These are phyloP conservation scores for Dioctria rufipes DNA, from an alignment of 2,888 invertebrate species.

Conservation along the genomic window DNA sequence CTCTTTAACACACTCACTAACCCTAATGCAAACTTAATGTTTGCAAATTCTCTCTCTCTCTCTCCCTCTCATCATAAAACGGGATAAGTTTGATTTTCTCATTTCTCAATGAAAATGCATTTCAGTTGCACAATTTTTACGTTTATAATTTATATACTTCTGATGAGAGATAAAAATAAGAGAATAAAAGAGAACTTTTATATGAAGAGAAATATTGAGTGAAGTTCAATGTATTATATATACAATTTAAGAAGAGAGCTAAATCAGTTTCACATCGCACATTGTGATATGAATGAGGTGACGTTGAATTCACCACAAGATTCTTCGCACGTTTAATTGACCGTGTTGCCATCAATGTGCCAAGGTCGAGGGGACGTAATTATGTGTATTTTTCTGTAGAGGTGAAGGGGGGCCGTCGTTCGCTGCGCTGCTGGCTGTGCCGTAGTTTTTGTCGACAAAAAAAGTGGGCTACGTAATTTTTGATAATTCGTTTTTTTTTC, in stretches of 20 bases:
- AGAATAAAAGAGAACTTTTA: not conserved
- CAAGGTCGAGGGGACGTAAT: slow-evolving; percentile 57
- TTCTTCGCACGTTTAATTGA: slow-evolving; percentile 52
- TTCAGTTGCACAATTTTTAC: slow-evolving; percentile 29
- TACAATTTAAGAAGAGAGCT: not conserved
- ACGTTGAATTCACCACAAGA: slow-evolving; percentile 22
- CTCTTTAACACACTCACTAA: not conserved
- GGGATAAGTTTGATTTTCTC: too few relatives aligned
- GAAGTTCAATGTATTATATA: too few relatives aligned
- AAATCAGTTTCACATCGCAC: not conserved
- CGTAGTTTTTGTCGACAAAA: not conserved
- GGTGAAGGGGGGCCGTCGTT: not conserved
- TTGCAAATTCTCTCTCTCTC: not conserved
- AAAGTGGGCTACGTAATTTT: not conserved
- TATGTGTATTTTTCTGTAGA: slow-evolving; percentile 6
- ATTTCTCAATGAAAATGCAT: slow-evolving; percentile 40
- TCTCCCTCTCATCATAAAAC: not conserved
- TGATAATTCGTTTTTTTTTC: too few relatives aligned
- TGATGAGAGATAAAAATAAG: not conserved
- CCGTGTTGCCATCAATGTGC: slow-evolving; percentile 59
- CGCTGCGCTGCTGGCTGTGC: too few relatives aligned
- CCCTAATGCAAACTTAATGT: not conserved
- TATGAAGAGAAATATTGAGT: too few relatives aligned
- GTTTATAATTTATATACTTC: not conserved
- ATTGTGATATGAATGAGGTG: slow-evolving; percentile 27